phyloP scores from a whole-genome alignment of 53 echinoderm and acorn worm species.

The Luidia sarsii region DNA sequence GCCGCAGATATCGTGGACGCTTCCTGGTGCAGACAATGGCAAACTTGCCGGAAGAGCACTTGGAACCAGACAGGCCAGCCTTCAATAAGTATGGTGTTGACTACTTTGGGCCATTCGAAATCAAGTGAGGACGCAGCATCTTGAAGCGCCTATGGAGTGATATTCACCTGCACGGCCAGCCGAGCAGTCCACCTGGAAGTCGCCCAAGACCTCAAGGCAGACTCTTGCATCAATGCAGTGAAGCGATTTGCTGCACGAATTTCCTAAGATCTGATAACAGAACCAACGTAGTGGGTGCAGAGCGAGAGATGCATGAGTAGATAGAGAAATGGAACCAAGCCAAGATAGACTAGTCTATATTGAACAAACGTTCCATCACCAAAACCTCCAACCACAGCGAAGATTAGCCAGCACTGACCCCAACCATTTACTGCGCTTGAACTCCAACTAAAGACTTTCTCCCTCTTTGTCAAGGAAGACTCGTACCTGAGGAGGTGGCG shows the following conservation, averaged over 20 bases:
- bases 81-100: conserved; percentile 68
- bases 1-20: conserved; percentile 34
- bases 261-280: conserved; percentile 28
- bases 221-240: conserved; percentile 68
- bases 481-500: not conserved
- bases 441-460: not conserved
- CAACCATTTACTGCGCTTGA: conserved; percentile 11
- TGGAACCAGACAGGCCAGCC: conserved; percentile 59
- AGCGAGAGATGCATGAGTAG: conserved; percentile 23
- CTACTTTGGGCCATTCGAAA: conserved; percentile 73
- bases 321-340: conserved; percentile 45
- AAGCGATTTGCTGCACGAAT: conserved; percentile 63
- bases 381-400: not conserved
- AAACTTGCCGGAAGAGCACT: conserved; percentile 52
- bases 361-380: conserved; percentile 12
- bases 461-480: conserved; percentile 20
- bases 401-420: not conserved
- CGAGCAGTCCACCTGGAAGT: conserved; percentile 73
- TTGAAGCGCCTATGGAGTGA: conserved; percentile 71
- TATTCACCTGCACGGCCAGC: conserved; percentile 70
- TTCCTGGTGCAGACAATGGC: conserved; percentile 73
- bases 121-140: conserved; percentile 58
- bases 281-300: conserved; percentile 37
- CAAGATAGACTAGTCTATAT: conserved; percentile 44
- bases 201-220: conserved; percentile 45